Percentiles rank a stretch among this genome's conserved stretches.
Evolutionary conservation across 1,140 invertebrate genomes (phyloP).

Genomic region (Drosophila asahinai): DNA sequence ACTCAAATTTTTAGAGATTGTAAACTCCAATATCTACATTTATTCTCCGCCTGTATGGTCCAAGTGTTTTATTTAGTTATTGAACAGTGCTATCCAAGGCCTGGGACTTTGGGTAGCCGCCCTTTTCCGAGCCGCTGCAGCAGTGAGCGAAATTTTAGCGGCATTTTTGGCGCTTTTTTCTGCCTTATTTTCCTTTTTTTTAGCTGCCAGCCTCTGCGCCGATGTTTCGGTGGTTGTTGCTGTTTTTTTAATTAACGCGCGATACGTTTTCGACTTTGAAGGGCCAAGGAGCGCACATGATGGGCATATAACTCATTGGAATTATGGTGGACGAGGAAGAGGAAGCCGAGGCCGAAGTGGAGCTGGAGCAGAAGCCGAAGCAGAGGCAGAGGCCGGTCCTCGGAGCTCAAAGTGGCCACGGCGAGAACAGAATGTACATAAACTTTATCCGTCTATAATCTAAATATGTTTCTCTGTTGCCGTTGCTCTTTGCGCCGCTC

Average conservation of each 20-base stretch:
- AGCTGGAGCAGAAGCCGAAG: slow-evolving; percentile 17
- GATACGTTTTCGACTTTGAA: slow-evolving; percentile 77
- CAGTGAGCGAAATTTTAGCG: slow-evolving; percentile 66
- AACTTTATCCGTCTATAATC: slow-evolving; percentile 84
- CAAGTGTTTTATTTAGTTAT: slow-evolving; percentile 82
- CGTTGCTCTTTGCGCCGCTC: slow-evolving; percentile 60
- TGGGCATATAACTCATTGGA: slow-evolving; percentile 80
- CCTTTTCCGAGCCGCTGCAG: slow-evolving; percentile 43
- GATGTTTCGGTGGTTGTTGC: slow-evolving; percentile 50
- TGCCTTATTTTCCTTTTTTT: slow-evolving; percentile 24
- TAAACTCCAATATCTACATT: neutral
- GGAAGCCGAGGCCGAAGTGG: slow-evolving; percentile 11
- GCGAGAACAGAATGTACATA: slow-evolving; percentile 74
- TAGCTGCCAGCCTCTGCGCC: slow-evolving; percentile 12
- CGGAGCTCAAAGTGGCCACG: slow-evolving; percentile 32
- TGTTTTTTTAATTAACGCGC: slow-evolving; percentile 79
- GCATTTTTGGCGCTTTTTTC: slow-evolving; percentile 80
- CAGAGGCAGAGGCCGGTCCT: slow-evolving; percentile 12
- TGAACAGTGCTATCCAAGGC: slow-evolving; percentile 60
- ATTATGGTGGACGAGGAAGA: slow-evolving; percentile 58
- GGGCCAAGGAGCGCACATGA: slow-evolving; percentile 71
- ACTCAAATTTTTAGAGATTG: no score
- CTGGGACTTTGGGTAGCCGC: slow-evolving; percentile 41
- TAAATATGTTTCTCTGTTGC: slow-evolving; percentile 73
- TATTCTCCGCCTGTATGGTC: slow-evolving; percentile 9